These are phyloP conservation scores for Urophycis tenuis DNA, from an alignment of 2,797 vertebrate genomes.

Conservation along the genomic window DNA sequence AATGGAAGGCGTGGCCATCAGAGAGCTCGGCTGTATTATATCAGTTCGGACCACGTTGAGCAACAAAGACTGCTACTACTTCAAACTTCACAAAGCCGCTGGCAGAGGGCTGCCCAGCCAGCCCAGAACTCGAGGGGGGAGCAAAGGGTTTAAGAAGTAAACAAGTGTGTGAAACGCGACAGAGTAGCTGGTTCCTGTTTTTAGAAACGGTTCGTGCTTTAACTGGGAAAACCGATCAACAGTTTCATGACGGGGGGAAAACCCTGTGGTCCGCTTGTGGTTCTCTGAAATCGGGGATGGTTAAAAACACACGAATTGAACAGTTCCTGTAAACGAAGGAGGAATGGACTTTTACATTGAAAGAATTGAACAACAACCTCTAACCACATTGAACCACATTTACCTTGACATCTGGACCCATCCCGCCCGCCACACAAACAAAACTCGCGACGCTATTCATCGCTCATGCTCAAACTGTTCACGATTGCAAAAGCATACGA, in stretches of 20 bases:
- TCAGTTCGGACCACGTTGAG: slow-evolving; percentile 32
- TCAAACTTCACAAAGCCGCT: slow-evolving; percentile 43
- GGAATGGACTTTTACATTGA: too few relatives aligned
- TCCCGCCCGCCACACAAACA: slow-evolving; percentile 25
- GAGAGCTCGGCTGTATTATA: slow-evolving; percentile 37
- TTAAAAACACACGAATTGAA: too few relatives aligned
- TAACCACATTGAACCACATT: slow-evolving; percentile 22
- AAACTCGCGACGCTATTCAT: slow-evolving; percentile 26
- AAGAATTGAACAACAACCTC: too few relatives aligned
- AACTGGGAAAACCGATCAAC: too few relatives aligned
- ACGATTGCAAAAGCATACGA: slow-evolving; percentile 32
- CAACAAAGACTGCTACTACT: slow-evolving; percentile 47
- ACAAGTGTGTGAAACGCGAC: not conserved
- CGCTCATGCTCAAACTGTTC: slow-evolving; percentile 36
- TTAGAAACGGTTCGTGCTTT: too few relatives aligned
- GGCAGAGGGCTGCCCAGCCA: slow-evolving; percentile 26
- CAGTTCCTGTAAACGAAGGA: too few relatives aligned
- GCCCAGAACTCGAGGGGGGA: slow-evolving; percentile 35
- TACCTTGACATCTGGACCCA: slow-evolving; percentile 16
- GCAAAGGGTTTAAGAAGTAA: slow-evolving; percentile 9
- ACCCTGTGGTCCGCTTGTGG: not conserved
- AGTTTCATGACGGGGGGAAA: too few relatives aligned
- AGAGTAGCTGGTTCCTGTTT: too few relatives aligned
- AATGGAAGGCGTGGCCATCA: slow-evolving; percentile 50
- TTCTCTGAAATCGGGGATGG: not conserved